Conservation (phyloP, 35 echinoderm and acorn worm genomes). For the Ptychodera flava region DNA sequence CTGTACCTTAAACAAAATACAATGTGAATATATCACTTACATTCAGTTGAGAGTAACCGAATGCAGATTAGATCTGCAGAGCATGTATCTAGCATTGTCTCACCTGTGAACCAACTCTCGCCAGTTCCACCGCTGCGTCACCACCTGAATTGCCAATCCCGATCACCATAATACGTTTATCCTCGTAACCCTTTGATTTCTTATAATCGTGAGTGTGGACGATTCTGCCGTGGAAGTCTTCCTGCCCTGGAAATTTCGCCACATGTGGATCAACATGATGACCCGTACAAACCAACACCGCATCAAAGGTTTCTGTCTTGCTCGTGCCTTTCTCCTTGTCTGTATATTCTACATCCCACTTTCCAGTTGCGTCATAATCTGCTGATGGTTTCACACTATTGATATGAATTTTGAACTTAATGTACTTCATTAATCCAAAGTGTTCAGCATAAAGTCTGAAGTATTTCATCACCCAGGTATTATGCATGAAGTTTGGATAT, state of each 20-base stretch:
- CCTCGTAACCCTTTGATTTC: conserved; percentile 25
- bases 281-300: conserved; percentile 33
- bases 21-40: not conserved
- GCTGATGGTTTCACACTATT: conserved; percentile 11
- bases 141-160: conserved; percentile 69
- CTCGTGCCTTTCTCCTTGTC: not conserved
- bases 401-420: conserved; percentile 17
- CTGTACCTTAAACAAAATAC: not conserved
- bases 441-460: conserved; percentile 32
- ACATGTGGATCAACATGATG: conserved; percentile 38
- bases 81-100: too few relatives aligned
- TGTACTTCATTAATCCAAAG: conserved; percentile 35
- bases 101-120: conserved; percentile 39
- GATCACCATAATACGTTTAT: conserved; percentile 56
- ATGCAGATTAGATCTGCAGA: too few relatives aligned
- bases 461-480: conserved; percentile 31
- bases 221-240: conserved; percentile 46
- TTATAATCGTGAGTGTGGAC: conserved; percentile 63
- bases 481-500: conserved; percentile 53
- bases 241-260: conserved; percentile 47
- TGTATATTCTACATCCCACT: conserved; percentile 27
- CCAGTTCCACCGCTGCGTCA: conserved; percentile 63
- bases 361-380: conserved; percentile 17
- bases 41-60: not conserved
- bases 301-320: conserved; percentile 40